Conservation (phyloP, 1,140 invertebrate genomes). For the Wasmannia auropunctata region DNA sequence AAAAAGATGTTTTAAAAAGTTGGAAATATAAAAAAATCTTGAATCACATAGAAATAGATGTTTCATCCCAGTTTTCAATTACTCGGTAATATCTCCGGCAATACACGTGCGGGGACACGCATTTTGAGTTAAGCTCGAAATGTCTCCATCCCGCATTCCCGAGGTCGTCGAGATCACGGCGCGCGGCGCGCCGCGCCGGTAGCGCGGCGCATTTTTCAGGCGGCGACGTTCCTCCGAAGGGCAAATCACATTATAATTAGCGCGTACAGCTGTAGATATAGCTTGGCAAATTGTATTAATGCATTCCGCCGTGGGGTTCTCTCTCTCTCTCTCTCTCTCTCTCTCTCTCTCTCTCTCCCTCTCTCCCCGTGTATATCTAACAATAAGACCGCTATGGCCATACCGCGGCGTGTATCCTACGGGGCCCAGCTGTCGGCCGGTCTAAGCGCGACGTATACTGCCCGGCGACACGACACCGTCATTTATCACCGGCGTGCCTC, state of each 20-base stretch:
- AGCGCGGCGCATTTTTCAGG: slow-evolving; percentile 42
- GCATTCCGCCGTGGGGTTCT: slow-evolving; percentile 77
- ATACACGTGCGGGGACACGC: background rate
- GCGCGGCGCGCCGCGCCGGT: background rate
- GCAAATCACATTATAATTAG: slow-evolving; percentile 75
- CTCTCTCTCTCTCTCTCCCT: too few relatives aligned
- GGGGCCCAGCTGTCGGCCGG: slow-evolving; percentile 79
- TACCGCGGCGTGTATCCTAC: slow-evolving; percentile 58
- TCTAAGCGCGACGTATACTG: slow-evolving; percentile 74
- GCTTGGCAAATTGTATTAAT: slow-evolving; percentile 79
- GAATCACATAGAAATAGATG: too few relatives aligned
- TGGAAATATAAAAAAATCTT: background rate
- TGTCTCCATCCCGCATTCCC: slow-evolving; percentile 20
- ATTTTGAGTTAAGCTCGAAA: slow-evolving; percentile 15
- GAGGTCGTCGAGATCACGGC: background rate
- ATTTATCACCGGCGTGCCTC: slow-evolving; percentile 78
- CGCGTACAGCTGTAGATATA: slow-evolving; percentile 68
- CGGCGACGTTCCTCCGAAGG: slow-evolving; percentile 57
- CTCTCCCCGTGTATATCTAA: too few relatives aligned
- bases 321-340: slow-evolving; percentile 50
- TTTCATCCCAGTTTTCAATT: background rate
- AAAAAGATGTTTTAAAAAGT: background rate
- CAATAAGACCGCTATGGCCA: slow-evolving; percentile 58
- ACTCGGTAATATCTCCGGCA: background rate
- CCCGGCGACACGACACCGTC: slow-evolving; percentile 79